phyloP scores from a whole-genome alignment of 2,797 vertebrate species.

The Nyctibius grandis region DNA sequence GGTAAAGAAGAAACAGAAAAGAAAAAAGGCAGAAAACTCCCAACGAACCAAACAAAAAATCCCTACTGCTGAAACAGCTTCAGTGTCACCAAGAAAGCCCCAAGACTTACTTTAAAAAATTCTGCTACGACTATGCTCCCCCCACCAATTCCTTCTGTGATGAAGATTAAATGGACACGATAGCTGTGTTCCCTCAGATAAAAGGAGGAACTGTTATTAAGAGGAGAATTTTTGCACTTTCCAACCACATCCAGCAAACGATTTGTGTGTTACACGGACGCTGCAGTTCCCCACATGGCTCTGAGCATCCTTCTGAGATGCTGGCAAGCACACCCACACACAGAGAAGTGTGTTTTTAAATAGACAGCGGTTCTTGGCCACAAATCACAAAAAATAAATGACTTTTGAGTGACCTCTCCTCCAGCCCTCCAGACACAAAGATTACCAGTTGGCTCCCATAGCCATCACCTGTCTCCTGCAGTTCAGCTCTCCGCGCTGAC shows the following conservation, averaged over 20 bases:
- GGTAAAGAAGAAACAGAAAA: not conserved
- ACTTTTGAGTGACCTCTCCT: not conserved
- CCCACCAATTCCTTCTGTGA: not conserved
- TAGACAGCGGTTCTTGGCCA: not conserved
- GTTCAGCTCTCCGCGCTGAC: not conserved
- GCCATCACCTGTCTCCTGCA: not conserved
- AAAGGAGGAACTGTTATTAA: not conserved
- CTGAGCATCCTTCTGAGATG: not conserved
- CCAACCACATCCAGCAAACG: accelerated
- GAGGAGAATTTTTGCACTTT: not conserved
- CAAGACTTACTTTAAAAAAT: not conserved
- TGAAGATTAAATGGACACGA: not conserved
- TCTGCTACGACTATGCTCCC: not conserved
- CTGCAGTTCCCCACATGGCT: not conserved
- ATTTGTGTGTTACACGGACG: not conserved
- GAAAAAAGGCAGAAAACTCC: not conserved
- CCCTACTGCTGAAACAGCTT: not conserved
- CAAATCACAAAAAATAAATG: not conserved
- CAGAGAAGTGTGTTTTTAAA: not conserved
- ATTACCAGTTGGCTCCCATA: not conserved
- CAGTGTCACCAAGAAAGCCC: not conserved
- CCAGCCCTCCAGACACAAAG: not conserved
- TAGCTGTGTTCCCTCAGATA: not conserved
- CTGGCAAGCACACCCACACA: not conserved
- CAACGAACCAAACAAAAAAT: not conserved